Base-by-base conservation (phyloP, 2,113 vertebrate genomes). In the Xenopus laevis region DNA sequence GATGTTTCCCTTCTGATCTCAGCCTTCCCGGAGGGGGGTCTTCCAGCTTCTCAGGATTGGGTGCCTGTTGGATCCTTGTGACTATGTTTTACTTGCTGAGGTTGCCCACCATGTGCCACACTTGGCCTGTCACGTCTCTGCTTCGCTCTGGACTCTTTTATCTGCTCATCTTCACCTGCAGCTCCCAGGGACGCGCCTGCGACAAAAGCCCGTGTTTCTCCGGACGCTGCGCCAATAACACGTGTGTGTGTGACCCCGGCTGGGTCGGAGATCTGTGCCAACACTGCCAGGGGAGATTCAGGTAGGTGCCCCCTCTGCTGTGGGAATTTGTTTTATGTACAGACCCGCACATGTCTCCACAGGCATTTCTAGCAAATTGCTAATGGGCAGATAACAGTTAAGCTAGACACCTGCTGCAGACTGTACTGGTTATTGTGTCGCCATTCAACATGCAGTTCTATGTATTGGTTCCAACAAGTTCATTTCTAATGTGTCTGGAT, bases 261-360 rank as follows among this genome's bases (percentile, higher is more conserved):
- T 99, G 97, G 97, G 94, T 96, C 11, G 97, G 97, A 67, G 97
- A 98, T 78, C 96, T 94, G 79, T 99, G 97, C 82, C 96, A 98
- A 80, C 96, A 98, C 80, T 99, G 97, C 91, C 96, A 98, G 76
- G 96, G 97, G 72, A 90, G 96, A 83, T 99, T 99, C 91, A 99
- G 92, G 96, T 99, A 90, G 97, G 97, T 94, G 70, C 46, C 46
- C 10, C 9, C 46, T 10, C 13, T 33, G 30, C 46, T 5, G 4
- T 10, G 46, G 46, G 46, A 2, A 47, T 47, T 13, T n/a, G n/a
- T 10, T 6, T 33, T 33, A 33, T 33, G 30, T 33, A 6, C n/a
- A n/a, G n/a, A n/a, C n/a, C n/a, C n/a, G n/a, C n/a, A n/a, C n/a
- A n/a, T n/a, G n/a, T n/a, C n/a, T n/a, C n/a, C n/a, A n/a, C n/a